Evolutionary conservation across 2,888 invertebrate species (phyloP).

Genomic region (Lobophora halterata): DNA sequence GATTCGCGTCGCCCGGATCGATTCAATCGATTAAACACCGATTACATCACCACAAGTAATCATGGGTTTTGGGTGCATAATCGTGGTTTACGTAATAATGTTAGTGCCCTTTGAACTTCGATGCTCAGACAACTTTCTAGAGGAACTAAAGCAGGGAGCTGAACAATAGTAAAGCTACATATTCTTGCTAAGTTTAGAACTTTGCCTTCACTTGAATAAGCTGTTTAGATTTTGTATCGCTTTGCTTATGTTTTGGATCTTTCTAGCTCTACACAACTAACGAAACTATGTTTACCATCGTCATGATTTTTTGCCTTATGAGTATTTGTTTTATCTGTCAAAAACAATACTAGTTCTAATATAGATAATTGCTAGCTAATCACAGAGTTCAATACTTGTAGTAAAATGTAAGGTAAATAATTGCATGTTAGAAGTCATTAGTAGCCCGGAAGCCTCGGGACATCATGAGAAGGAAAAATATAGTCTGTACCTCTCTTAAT

Average conservation of each 20-base stretch:
- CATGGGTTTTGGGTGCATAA: conserved; percentile 34
- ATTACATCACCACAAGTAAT: conserved; percentile 46
- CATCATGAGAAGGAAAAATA: conserved; percentile 46
- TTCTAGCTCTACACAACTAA: no score
- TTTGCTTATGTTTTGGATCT: no score
- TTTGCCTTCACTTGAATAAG: no score
- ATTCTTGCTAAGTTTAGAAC: conserved; percentile 16
- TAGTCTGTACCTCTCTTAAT: conserved; percentile 36
- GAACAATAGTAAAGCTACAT: conserved; percentile 29
- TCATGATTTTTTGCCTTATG: no score
- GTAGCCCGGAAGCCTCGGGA: conserved; percentile 48
- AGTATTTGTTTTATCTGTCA: no score
- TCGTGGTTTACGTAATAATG: conserved; percentile 35
- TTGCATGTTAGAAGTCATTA: conserved; percentile 43
- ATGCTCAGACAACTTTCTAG: conserved; percentile 29
- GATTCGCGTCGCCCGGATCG: conserved; percentile 52
- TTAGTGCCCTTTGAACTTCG: conserved; percentile 28
- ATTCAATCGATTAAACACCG: conserved; percentile 52
- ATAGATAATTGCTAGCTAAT: no score
- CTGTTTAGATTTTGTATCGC: no score
- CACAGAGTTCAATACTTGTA: no score
- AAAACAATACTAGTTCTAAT: no score
- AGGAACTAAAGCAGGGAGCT: conserved; percentile 22
- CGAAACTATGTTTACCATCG: no score
- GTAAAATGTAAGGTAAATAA: no score